A percentile compares a stretch with the other conserved stretches of the same genome.
Conservation (phyloP, 2,113 vertebrate genomes). For the Poicephalus meyeri region DNA sequence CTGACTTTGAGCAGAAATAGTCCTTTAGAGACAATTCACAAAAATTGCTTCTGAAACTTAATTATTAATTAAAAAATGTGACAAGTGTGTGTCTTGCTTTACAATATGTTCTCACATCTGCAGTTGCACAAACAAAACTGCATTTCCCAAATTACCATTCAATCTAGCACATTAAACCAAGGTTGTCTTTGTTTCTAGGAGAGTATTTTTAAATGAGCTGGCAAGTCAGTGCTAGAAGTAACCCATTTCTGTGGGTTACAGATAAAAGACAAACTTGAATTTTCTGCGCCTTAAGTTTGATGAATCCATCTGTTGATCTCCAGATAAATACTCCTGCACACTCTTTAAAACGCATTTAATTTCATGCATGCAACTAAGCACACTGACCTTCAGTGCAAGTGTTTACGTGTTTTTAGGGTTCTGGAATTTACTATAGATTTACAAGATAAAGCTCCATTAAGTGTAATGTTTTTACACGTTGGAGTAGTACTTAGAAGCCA, state of each 20-base stretch:
- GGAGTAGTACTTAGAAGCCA: not conserved
- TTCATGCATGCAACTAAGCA: not conserved
- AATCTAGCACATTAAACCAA: not conserved
- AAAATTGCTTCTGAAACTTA: not conserved
- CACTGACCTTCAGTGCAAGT: not conserved
- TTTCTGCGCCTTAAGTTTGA: not conserved
- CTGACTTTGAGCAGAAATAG: not conserved
- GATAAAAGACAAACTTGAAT: not conserved
- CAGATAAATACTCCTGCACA: not conserved
- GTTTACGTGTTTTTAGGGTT: not conserved
- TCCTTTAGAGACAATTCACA: not conserved
- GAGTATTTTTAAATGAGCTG: not conserved
- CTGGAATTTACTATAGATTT: not conserved
- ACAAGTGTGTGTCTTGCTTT: not conserved
- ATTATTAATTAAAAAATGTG: constrained; percentile 29
- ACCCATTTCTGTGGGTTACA: not conserved
- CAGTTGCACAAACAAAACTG: constrained; percentile 16
- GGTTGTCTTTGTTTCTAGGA: not conserved
- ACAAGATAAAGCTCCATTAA: not conserved
- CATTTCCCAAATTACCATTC: not conserved
- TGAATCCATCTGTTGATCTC: not conserved
- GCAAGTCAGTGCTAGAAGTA: not conserved
- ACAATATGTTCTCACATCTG: not conserved
- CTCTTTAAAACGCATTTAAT: rapidly evolving
- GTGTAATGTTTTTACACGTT: not conserved